Evolutionary conservation across 2,888 invertebrate species (phyloP), one percentile per base, ranked within the genome.

Genomic region (Imbricaverruca yamaguchii): DNA sequence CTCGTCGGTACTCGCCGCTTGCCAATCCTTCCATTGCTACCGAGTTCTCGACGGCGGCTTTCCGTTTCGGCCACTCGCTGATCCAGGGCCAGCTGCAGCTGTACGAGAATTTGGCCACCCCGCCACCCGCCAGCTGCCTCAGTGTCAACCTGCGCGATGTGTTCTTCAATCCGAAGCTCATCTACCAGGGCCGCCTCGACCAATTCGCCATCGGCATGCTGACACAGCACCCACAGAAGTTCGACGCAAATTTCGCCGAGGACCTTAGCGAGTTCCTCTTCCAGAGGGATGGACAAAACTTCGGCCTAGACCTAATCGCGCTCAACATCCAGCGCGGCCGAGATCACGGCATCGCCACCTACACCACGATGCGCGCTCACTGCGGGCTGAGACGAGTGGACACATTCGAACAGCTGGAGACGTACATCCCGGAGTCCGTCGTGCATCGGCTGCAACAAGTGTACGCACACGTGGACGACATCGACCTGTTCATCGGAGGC

Each of bases 221-320:
- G 11, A 74, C 39, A 6, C 74, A 74, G 53, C 39, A 18, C 13
- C 53, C 74, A 12, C 74, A 39, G 74, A 8, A 0, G 39, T 39
- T 8, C 74, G 74, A 74, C 21, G 18, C 13, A 18, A 18, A 18
- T 53, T 53, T 74, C 53, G 74, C 74, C n/a, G 74, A 53, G 25
- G 55, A 80, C 10, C 81, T 83, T 59, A 81, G 81, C 21, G 81
- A 83, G 63, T 81, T 78, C n/a, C 82, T 83, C n/a, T 83, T 83
- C 82, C 80, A 81, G 80, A 82, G 81, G 53, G 15, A 21, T 7
- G 39, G 80, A 25, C 65, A 63, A 80, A 80, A 77, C 39, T 65
- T 65, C 65, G 65, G 65, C n/a, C 15, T 65, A 23, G 65, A 65
- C 65, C 65, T 65, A 0, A 23, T 65, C 23, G n/a, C 65, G n/a